phyloP scores from a whole-genome alignment of 2,113 vertebrate species.

The Hippocampus barbouri region DNA sequence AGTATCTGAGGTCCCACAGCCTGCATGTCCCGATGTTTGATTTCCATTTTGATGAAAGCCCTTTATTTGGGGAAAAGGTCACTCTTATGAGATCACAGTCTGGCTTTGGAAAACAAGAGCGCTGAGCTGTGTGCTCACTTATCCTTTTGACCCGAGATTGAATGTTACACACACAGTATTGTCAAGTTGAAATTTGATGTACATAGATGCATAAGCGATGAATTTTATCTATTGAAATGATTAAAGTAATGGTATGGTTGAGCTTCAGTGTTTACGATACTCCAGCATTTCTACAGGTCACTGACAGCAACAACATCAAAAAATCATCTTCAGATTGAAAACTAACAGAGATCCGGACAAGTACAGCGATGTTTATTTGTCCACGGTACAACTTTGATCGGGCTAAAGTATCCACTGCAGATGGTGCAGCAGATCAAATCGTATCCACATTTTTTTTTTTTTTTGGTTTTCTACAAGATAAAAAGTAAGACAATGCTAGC shows the following conservation, averaged over 20 bases:
- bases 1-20: background rate
- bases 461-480: background rate
- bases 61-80: slow-evolving; percentile 3
- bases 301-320: background rate
- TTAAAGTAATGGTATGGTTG: background rate
- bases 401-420: background rate
- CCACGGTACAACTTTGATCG: background rate
- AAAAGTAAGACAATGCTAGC: background rate
- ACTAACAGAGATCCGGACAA: background rate
- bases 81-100: background rate
- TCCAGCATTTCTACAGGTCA: background rate
- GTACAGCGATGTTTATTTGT: background rate
- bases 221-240: background rate
- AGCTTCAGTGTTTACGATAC: background rate
- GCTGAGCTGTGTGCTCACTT: background rate
- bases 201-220: background rate
- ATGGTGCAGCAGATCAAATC: too few species aligned
- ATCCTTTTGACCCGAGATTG: background rate
- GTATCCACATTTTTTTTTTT: background rate
- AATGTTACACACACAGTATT: slow-evolving; percentile 9
- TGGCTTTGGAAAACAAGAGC: slow-evolving; percentile 1
- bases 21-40: background rate
- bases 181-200: background rate
- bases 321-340: background rate
- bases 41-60: background rate